A percentile compares a stretch with the other conserved stretches of the same genome.
Conservation (phyloP, 2,113 vertebrate species). For the Poeciliopsis turrubarensis region DNA sequence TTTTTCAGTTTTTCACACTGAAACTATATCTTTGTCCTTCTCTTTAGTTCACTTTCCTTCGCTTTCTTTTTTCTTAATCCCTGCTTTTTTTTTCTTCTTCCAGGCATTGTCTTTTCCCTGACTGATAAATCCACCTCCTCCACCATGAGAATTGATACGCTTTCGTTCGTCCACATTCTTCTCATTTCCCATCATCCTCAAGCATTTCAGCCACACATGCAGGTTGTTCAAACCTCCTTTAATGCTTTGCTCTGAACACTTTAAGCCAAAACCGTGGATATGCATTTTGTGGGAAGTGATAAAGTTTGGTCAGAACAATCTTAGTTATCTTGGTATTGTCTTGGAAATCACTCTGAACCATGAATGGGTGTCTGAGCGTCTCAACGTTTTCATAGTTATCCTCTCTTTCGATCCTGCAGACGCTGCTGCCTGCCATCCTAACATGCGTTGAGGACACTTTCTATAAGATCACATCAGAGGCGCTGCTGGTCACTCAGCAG, state of each 20-base stretch:
- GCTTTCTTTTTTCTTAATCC: not conserved
- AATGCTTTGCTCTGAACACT: not conserved
- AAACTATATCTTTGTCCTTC: not conserved
- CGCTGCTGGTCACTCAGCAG: slow-evolving; percentile 95
- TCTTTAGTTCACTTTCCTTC: not conserved
- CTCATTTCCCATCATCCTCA: slow-evolving; percentile 86
- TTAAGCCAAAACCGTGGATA: not conserved
- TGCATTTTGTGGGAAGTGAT: not conserved
- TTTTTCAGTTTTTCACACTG: not conserved
- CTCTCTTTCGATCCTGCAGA: slow-evolving; percentile 64
- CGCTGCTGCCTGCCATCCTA: slow-evolving; percentile 88
- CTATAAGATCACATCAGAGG: slow-evolving; percentile 99
- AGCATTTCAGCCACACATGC: slow-evolving; percentile 88
- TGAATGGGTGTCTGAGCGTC: too few relatives aligned
- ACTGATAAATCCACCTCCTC: slow-evolving; percentile 89
- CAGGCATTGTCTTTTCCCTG: slow-evolving; percentile 90
- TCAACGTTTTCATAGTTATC: not conserved
- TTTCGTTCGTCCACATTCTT: slow-evolving; percentile 88
- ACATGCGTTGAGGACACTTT: slow-evolving; percentile 97
- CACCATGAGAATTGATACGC: slow-evolving; percentile 90
- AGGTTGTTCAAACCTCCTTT: slow-evolving; percentile 58
- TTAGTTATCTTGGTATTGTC: not conserved
- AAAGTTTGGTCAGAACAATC: not conserved
- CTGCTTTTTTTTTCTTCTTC: not conserved
- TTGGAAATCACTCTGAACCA: not conserved